Percentiles rank a stretch among this genome's conserved stretches.
Conservation (phyloP, 2,888 invertebrate species). For the Clanis bilineata region DNA sequence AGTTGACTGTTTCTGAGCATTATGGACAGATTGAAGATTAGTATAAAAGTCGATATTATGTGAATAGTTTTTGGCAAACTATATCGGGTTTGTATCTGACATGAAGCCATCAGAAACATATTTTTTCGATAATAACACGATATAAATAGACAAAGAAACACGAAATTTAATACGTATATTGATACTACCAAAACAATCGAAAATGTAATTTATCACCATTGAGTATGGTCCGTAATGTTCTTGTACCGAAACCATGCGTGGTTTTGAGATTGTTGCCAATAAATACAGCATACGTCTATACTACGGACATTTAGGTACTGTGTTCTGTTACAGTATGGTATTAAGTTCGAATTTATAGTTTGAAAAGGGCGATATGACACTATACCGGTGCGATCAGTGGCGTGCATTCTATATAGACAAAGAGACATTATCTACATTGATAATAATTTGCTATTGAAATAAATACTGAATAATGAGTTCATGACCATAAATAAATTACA, state of each 20-base stretch:
- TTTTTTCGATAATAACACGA: constrained; percentile 37
- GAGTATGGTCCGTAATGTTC: neutral
- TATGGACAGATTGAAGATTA: neutral
- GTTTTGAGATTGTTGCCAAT: too few species aligned
- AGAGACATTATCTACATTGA: too few species aligned
- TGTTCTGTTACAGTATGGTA: too few species aligned
- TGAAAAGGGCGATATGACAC: too few species aligned
- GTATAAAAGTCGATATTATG: neutral
- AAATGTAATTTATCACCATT: constrained; percentile 4
- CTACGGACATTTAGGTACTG: too few species aligned
- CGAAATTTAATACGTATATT: neutral
- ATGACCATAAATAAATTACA: too few species aligned
- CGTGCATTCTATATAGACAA: too few species aligned
- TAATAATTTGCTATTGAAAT: too few species aligned
- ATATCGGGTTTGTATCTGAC: neutral
- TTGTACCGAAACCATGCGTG: neutral
- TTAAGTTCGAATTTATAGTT: too few species aligned
- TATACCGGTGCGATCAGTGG: too few species aligned
- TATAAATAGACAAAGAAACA: constrained; percentile 28
- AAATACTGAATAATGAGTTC: too few species aligned
- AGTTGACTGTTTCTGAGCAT: neutral
- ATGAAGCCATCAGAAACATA: constrained; percentile 35
- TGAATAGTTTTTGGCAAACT: neutral
- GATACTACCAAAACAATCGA: neutral
- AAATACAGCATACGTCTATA: too few species aligned